Percentiles rank a stretch among this genome's conserved stretches.
Conservation (phyloP, 2,113 vertebrate species). For the Rattus norvegicus region GRCr8 NC_086031.1:94015501-94016000, state of each 20-base stretch:
- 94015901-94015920: background rate
- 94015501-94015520: conserved; percentile 82
- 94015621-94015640: background rate
- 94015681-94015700: background rate
- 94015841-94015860: background rate
- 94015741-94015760: background rate
- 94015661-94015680: background rate
- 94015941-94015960: background rate
- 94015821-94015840: background rate
- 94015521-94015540: conserved; percentile 81
- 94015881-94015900: background rate
- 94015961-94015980: background rate
- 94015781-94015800: background rate
- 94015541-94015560: background rate
- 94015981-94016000: background rate
- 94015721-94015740: background rate
- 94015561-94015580: too few species aligned
- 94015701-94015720: background rate
- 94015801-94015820: background rate
- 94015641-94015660: background rate
- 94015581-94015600: background rate
- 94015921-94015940: background rate
- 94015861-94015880: background rate
- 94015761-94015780: background rate
- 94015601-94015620: background rate